Conservation (phyloP, 1,140 invertebrate genomes). For the Drosophila busckii region DNA sequence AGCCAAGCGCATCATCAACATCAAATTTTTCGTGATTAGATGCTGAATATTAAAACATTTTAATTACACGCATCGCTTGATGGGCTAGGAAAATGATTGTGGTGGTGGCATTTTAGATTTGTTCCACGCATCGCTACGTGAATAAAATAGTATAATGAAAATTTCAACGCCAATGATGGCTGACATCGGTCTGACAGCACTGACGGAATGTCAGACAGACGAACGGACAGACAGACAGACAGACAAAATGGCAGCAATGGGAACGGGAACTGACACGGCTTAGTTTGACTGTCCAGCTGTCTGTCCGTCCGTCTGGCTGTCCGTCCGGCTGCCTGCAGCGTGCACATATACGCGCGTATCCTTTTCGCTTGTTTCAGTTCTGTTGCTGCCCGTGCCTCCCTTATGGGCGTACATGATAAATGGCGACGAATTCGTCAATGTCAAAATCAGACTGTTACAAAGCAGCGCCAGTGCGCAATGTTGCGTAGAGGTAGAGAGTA, state of each 20-base stretch:
- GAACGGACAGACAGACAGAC: neutral
- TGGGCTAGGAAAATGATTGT: constrained; percentile 30
- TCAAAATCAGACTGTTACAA: constrained; percentile 74
- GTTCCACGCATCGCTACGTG: constrained; percentile 42
- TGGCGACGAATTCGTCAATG: constrained; percentile 64
- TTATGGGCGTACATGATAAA: constrained; percentile 65
- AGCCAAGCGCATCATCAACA: neutral
- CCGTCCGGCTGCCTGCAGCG: constrained; percentile 22
- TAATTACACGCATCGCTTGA: constrained; percentile 41
- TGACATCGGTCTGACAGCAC: constrained; percentile 19
- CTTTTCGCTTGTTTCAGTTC: constrained; percentile 41
- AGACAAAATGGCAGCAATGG: constrained; percentile 2
- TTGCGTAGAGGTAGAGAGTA: constrained; percentile 29
- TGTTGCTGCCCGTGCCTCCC: too few relatives aligned
- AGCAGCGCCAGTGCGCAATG: constrained; percentile 22
- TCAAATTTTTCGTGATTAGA: constrained; percentile 8
- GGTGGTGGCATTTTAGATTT: constrained; percentile 40
- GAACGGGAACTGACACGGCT: constrained; percentile 2
- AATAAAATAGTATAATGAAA: constrained; percentile 46
- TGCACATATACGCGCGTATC: constrained; percentile 45
- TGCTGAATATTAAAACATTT: constrained; percentile 29
- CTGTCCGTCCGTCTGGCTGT: constrained; percentile 10
- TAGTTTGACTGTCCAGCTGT: constrained; percentile 8
- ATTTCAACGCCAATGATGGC: constrained; percentile 45
- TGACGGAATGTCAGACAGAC: constrained; percentile 44